Evolutionary conservation across 2,797 vertebrate species (phyloP).

Genomic region (Coluber constrictor): DNA sequence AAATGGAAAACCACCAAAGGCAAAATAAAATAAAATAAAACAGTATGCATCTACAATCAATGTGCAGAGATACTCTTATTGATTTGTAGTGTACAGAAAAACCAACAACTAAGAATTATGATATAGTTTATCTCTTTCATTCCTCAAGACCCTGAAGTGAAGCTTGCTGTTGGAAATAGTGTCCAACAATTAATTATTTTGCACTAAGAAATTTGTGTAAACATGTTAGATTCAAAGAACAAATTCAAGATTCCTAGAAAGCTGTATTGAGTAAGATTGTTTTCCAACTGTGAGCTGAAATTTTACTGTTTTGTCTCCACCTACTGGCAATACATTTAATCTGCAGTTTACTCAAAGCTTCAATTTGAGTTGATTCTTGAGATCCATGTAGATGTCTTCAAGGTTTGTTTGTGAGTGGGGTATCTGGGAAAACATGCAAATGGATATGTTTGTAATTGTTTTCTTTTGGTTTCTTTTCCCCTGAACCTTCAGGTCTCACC

Average conservation of each 20-base stretch:
- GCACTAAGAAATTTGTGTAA: neutral
- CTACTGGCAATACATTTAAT: neutral
- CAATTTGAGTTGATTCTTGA: neutral
- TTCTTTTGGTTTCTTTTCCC: neutral
- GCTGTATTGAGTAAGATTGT: neutral
- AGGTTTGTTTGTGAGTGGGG: neutral
- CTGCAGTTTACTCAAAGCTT: neutral
- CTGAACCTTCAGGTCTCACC: neutral
- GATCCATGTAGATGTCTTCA: neutral
- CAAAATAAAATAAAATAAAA: neutral
- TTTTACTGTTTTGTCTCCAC: conserved; percentile 19
- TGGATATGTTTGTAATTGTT: neutral
- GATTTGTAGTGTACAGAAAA: neutral
- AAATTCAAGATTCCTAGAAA: neutral
- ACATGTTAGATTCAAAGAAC: neutral
- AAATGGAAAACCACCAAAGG: conserved; percentile 12
- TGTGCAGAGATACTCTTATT: neutral
- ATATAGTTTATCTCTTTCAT: conserved; percentile 15
- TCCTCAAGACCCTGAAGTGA: neutral
- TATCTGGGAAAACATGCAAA: neutral
- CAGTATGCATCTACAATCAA: neutral
- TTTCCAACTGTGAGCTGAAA: neutral
- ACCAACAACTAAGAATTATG: rapidly evolving
- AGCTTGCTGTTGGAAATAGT: conserved; percentile 18
- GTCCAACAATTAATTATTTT: conserved; percentile 28